Percentiles rank a stretch among this genome's conserved stretches.
These are phyloP conservation scores for Pandion haliaetus DNA, from an alignment of 2,113 vertebrate genomes.

Conservation along the genomic window DNA sequence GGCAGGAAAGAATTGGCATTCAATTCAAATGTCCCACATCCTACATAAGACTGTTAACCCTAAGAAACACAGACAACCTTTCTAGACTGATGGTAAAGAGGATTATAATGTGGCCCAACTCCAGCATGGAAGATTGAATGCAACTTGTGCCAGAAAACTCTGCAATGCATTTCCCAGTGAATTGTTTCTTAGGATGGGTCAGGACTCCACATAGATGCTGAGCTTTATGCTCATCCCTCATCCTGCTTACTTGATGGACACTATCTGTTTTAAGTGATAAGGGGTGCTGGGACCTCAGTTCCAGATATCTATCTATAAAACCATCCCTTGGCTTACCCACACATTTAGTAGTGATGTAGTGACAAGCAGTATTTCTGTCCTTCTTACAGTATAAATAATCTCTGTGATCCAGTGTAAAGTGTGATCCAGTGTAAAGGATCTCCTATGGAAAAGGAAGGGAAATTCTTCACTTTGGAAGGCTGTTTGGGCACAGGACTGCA, in stretches of 20 bases:
- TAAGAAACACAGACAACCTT: not conserved
- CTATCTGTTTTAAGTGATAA: not conserved
- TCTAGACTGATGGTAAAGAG: not conserved
- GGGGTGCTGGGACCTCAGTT: not conserved
- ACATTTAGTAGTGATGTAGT: not conserved
- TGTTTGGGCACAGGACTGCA: not conserved
- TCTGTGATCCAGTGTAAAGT: not conserved
- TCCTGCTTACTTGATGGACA: not conserved
- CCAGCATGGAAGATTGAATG: not conserved
- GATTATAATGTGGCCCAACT: not conserved
- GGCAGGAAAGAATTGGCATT: not conserved
- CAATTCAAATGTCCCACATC: fast-evolving
- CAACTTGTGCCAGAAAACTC: not conserved
- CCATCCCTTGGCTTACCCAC: not conserved
- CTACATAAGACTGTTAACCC: not conserved
- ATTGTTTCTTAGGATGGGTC: not conserved
- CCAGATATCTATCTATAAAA: not conserved
- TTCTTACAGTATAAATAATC: not conserved
- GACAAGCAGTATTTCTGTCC: not conserved
- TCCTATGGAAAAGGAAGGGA: not conserved
- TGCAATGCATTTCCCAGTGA: not conserved
- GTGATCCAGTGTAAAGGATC: not conserved
- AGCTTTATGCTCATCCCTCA: not conserved
- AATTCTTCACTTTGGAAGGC: not conserved
- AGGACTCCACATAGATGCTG: not conserved